Evolutionary conservation across 2,888 invertebrate genomes (phyloP).

Genomic region (Theretra japonica): DNA sequence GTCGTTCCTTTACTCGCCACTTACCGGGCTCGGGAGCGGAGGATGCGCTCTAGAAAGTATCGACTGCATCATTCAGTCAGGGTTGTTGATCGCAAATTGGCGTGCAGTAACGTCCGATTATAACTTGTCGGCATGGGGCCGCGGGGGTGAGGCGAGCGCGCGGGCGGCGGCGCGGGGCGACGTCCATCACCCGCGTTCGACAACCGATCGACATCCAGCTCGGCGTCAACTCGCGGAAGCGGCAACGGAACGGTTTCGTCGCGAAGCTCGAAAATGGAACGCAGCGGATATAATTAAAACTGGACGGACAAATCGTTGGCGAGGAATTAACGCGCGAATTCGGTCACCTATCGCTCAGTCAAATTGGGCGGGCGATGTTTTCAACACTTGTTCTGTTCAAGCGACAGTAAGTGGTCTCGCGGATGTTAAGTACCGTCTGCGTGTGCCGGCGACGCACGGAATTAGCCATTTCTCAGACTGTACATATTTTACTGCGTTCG

Average conservation of each 20-base stretch:
- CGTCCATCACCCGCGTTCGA: constrained; percentile 59
- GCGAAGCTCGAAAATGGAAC: constrained; percentile 78
- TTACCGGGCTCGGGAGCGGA: constrained; percentile 39
- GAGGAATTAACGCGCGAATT: constrained; percentile 72
- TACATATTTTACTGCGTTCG: constrained; percentile 8
- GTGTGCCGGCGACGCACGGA: constrained; percentile 34
- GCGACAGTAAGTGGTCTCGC: constrained; percentile 37
- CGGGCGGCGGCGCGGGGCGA: constrained; percentile 34
- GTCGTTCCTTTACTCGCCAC: constrained; percentile 40
- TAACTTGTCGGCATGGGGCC: constrained; percentile 41
- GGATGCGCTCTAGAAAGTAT: constrained; percentile 36
- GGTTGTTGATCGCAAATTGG: constrained; percentile 61
- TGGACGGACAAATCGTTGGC: constrained; percentile 73
- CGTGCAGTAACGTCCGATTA: constrained; percentile 52
- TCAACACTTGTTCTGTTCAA: constrained; percentile 41
- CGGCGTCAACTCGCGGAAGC: constrained; percentile 72
- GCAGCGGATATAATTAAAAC: constrained; percentile 83
- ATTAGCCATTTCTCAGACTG: constrained; percentile 39
- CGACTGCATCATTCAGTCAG: constrained; percentile 34
- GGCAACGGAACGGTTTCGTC: constrained; percentile 61
- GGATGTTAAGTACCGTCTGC: constrained; percentile 38
- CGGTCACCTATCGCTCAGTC: constrained; percentile 59
- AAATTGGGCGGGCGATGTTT: constrained; percentile 43
- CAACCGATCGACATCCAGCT: constrained; percentile 62
- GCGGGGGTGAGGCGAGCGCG: constrained; percentile 33